phyloP scores from a whole-genome alignment of 2,888 invertebrate species.

The Coecobrya sp. region DNA sequence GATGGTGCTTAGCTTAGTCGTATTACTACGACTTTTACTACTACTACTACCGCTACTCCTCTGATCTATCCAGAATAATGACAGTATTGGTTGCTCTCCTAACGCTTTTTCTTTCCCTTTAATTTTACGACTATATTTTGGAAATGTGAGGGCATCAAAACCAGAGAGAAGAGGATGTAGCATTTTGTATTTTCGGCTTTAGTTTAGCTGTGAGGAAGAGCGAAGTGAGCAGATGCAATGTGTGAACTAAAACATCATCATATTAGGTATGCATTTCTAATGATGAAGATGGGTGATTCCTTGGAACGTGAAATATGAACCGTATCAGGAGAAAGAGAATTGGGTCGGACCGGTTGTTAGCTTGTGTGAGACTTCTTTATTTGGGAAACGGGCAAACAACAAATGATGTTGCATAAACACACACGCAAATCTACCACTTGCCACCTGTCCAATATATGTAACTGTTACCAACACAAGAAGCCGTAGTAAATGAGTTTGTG shows the following conservation, averaged over 20 bases:
- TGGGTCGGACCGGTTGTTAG: too few relatives aligned
- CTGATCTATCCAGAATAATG: not conserved
- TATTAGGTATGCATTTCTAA: not conserved
- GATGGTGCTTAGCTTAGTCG: not conserved
- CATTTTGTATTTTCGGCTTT: not conserved
- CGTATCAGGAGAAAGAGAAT: too few relatives aligned
- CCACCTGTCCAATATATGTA: too few relatives aligned
- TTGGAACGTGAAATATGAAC: too few relatives aligned
- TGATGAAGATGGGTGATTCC: not conserved
- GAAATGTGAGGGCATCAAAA: not conserved
- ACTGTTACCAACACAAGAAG: too few relatives aligned
- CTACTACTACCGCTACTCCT: not conserved
- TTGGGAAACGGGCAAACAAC: too few relatives aligned
- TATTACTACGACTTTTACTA: too few relatives aligned
- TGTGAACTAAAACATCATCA: too few relatives aligned
- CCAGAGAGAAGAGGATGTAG: not conserved
- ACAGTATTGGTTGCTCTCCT: not conserved
- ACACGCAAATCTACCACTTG: too few relatives aligned
- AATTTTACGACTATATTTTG: conserved; percentile 42
- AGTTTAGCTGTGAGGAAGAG: not conserved
- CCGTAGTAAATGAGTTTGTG: too few relatives aligned
- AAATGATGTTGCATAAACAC: too few relatives aligned
- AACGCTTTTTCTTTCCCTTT: not conserved
- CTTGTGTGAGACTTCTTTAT: too few relatives aligned
- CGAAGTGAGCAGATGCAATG: not conserved